A percentile compares a stretch with the other conserved stretches of the same genome.
phyloP scores from a whole-genome alignment of 1,140 invertebrate genomes.

The Platyscapa corneri region DNA sequence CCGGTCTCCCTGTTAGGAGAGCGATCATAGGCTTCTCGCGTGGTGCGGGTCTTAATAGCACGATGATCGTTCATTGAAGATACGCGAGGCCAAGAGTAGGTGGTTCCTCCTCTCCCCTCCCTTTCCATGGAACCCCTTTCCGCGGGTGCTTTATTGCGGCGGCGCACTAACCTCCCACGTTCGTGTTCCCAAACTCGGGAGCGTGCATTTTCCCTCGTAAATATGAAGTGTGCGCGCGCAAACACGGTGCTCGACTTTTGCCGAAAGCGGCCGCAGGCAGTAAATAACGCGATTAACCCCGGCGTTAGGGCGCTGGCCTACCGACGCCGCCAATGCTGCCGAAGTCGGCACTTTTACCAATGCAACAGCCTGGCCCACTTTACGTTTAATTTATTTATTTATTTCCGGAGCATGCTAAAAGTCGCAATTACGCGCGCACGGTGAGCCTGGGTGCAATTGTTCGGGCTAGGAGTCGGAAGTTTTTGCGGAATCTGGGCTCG shows the following conservation, averaged over 20 bases:
- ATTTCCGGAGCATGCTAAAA: background rate
- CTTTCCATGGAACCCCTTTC: background rate
- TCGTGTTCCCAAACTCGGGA: background rate
- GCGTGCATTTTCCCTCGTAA: slow-evolving; percentile 22
- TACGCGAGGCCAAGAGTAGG: background rate
- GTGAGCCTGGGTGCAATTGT: slow-evolving; percentile 3
- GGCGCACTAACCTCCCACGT: slow-evolving; percentile 3
- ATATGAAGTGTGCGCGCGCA: background rate
- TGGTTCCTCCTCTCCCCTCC: too few relatives aligned
- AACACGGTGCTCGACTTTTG: background rate
- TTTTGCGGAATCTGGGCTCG: slow-evolving; percentile 12
- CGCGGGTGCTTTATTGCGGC: background rate
- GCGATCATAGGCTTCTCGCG: background rate
- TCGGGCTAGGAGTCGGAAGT: background rate
- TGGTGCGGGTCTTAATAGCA: background rate
- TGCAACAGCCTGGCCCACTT: background rate
- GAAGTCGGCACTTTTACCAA: background rate
- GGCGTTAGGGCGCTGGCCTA: background rate
- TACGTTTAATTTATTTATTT: slow-evolving; percentile 36
- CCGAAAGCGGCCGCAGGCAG: background rate
- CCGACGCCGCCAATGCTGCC: background rate
- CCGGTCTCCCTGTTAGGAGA: too few relatives aligned
- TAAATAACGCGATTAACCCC: slow-evolving; percentile 38
- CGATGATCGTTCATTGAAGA: background rate
- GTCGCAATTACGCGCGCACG: slow-evolving; percentile 1